Evolutionary conservation across 2,797 vertebrate genomes (phyloP), one percentile per base, ranked within the genome.

Genomic region (Alectoris magna): DNA sequence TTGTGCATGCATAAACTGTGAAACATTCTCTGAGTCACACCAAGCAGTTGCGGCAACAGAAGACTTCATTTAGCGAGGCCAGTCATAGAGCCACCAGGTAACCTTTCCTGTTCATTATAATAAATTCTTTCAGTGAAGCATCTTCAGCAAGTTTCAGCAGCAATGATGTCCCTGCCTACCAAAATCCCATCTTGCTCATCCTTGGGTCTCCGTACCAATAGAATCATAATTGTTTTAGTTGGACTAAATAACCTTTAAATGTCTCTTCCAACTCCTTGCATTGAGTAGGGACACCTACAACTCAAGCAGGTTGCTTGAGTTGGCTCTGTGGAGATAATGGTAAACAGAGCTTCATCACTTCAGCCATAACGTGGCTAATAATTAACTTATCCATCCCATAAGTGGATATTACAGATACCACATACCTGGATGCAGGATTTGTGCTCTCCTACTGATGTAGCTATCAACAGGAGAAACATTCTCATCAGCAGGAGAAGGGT

Each of bases 91-190:
- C 58, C 72, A 66, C 60, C 68, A 68, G 29, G n/a, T 60, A 72
- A 91, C 73, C 92, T 95, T 84, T 96, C 74, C 91, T 82, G 68
- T 70, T 87, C 84, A 93, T 91, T 91, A 91, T 89, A 90, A 72
- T 87, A 92, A 87, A 88, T 91, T 94, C 67, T 88, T 95, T 67
- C 63, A 76, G 34, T 85, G 43, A 81, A n/a, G 36, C 17, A 56
- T 53, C 68, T 72, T 59, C 58, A 90, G 77, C 10, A 39, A 94
- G 76, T 88, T 91, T 72, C 68, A 89, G 41, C 43, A 88, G 84
- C 69, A 48, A 38, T 31, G 69, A 23, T 49, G 9, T 67, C 56
- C 94, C 53, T 96, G 73, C 29, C 91, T 67, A 56, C 58, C 83
- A 85, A 93, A 91, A 90, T 72, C 6, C 31, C 44, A 73, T 46